phyloP scores from a whole-genome alignment of 2,113 vertebrate species.

The Lanius ludovicianus region DNA sequence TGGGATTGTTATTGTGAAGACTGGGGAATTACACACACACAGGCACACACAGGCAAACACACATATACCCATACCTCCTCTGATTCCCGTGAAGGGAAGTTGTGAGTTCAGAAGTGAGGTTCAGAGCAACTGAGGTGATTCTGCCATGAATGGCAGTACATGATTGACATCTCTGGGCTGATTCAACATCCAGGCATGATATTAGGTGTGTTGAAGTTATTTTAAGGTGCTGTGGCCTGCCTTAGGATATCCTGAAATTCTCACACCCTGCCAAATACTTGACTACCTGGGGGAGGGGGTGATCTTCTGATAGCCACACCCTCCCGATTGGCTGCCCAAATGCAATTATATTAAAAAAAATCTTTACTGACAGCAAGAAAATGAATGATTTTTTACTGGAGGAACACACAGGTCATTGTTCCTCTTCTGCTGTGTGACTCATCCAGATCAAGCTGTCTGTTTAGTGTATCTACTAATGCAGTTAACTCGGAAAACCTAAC shows the following conservation, averaged over 20 bases:
- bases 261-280: not conserved
- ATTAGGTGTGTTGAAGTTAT: slow-evolving; percentile 53
- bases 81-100: not conserved
- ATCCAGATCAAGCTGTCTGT: slow-evolving; percentile 10
- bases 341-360: not conserved
- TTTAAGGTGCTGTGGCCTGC: slow-evolving; percentile 39
- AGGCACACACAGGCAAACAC: not conserved
- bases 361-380: slow-evolving; percentile 47
- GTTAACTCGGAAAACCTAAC: slow-evolving; percentile 13
- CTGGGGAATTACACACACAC: not conserved
- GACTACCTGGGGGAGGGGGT: slow-evolving; percentile 6
- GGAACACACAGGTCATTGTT: slow-evolving; percentile 71
- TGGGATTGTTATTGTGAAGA: slow-evolving; percentile 35
- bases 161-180: slow-evolving; percentile 55
- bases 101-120: slow-evolving; percentile 40
- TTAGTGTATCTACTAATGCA: not conserved
- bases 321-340: slow-evolving; percentile 20
- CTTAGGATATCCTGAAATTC: slow-evolving; percentile 27
- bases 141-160: not conserved
- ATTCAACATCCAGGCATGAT: slow-evolving; percentile 57
- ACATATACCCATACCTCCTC: not conserved
- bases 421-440: not conserved
- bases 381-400: slow-evolving; percentile 8
- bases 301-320: slow-evolving; percentile 39
- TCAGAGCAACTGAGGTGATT: slow-evolving; percentile 1